A percentile compares a stretch with the other conserved stretches of the same genome.
Evolutionary conservation across 2,888 invertebrate species (phyloP).

Genomic region (Trissoscelio sp.): DNA sequence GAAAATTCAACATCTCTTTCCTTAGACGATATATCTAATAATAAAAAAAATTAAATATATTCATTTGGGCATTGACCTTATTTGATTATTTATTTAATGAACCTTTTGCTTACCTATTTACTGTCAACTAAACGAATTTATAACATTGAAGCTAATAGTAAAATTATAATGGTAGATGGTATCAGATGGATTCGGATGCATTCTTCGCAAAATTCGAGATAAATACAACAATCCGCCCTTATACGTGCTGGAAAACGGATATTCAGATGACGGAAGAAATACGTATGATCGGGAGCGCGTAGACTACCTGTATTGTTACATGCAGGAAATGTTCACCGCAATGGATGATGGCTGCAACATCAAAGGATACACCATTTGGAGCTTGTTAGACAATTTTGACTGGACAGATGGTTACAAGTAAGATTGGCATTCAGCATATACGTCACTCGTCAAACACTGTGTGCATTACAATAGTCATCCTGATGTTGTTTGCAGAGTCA

Average conservation of each 20-base stretch:
- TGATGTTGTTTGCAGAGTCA: constrained; percentile 84
- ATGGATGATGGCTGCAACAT: constrained; percentile 84
- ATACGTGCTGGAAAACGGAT: constrained; percentile 86
- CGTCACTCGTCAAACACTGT: not conserved
- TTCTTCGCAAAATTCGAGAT: constrained; percentile 81
- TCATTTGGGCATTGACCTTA: too few relatives aligned
- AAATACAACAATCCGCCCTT: constrained; percentile 80
- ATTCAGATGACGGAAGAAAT: constrained; percentile 84
- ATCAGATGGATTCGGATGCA: constrained; percentile 82
- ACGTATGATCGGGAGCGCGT: constrained; percentile 83
- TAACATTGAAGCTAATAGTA: too few relatives aligned
- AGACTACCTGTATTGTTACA: constrained; percentile 74
- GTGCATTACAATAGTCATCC: not conserved
- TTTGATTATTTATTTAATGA: too few relatives aligned
- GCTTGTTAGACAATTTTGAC: constrained; percentile 88
- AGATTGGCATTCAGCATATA: constrained; percentile 73
- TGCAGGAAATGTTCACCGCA: constrained; percentile 76
- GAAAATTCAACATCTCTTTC: too few relatives aligned
- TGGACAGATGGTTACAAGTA: constrained; percentile 86
- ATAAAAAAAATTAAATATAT: too few relatives aligned
- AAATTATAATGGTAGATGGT: constrained; percentile 74
- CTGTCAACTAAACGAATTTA: too few relatives aligned
- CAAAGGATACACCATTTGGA: constrained; percentile 86
- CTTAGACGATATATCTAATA: too few relatives aligned
- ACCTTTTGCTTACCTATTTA: too few relatives aligned